phyloP scores from a whole-genome alignment of 2,888 invertebrate genomes.

The Macrosoma leucophasiata region DNA sequence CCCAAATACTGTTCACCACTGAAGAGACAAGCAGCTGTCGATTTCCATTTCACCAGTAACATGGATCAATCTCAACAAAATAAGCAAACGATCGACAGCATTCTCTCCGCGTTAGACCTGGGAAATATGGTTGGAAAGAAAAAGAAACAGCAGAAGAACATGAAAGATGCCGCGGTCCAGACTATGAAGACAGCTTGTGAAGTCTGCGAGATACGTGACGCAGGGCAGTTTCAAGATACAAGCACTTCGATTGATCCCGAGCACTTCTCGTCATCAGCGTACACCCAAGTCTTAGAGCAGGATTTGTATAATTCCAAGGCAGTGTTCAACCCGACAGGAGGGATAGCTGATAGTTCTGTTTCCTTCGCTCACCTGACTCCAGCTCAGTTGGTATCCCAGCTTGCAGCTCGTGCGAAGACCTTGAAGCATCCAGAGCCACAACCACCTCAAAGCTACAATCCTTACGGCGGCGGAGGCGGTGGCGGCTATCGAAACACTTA shows the following conservation, averaged over 20 bases:
- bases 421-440: conserved; percentile 45
- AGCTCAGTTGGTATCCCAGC: conserved; percentile 63
- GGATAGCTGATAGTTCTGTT: conserved; percentile 46
- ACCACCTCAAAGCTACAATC: conserved; percentile 31
- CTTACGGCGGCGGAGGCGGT: too few species aligned
- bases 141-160: conserved; percentile 41
- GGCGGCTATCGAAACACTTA: neutral
- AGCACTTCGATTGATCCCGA: conserved; percentile 43
- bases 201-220: conserved; percentile 56
- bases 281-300: conserved; percentile 64
- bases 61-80: conserved; percentile 43
- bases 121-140: conserved; percentile 47
- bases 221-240: conserved; percentile 34
- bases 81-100: conserved; percentile 55
- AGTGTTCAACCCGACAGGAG: conserved; percentile 56
- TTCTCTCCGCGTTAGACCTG: conserved; percentile 48
- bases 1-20: conserved; percentile 59
- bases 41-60: conserved; percentile 50
- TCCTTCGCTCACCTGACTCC: conserved; percentile 67
- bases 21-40: conserved; percentile 51
- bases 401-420: conserved; percentile 65
- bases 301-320: conserved; percentile 57
- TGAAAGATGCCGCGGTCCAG: conserved; percentile 57
- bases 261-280: conserved; percentile 45
- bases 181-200: conserved; percentile 57